phyloP scores from a whole-genome alignment of 1,140 invertebrate species.

The Drosophila rufa region DNA sequence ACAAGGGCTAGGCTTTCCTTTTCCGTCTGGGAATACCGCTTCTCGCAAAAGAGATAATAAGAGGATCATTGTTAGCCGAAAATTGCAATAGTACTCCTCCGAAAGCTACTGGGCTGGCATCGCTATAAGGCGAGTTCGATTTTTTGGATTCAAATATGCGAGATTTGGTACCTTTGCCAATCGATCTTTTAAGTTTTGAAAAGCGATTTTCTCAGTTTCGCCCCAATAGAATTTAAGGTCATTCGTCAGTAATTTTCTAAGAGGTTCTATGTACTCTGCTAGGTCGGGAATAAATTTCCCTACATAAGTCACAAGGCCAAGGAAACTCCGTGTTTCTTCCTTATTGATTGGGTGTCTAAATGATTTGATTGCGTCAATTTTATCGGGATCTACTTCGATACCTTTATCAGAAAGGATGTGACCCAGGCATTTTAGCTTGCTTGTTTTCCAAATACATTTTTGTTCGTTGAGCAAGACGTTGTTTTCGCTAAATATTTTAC shows the following conservation, averaged over 20 bases:
- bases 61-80: neutral
- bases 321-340: conserved; percentile 34
- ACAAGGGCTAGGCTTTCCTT: conserved; percentile 39
- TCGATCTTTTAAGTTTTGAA: no score
- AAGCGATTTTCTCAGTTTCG: no score
- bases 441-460: conserved; percentile 20
- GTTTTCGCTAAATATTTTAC: conserved; percentile 39
- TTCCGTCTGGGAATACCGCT: conserved; percentile 16
- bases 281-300: conserved; percentile 43
- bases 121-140: no score
- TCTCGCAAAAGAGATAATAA: conserved; percentile 38
- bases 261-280: conserved; percentile 21
- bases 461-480: conserved; percentile 38
- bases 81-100: conserved; percentile 31
- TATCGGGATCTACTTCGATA: conserved; percentile 16
- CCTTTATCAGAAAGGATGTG: conserved; percentile 12
- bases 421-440: conserved; percentile 16
- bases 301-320: conserved; percentile 37
- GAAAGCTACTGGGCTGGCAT: conserved; percentile 43
- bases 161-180: no score
- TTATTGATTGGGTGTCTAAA: conserved; percentile 21
- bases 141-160: no score
- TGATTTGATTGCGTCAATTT: neutral
- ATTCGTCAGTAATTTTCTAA: conserved; percentile 17
- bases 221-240: no score